Evolutionary conservation across 2,113 vertebrate species (phyloP).

Genomic region (Petrocephalus zakoni): DNA sequence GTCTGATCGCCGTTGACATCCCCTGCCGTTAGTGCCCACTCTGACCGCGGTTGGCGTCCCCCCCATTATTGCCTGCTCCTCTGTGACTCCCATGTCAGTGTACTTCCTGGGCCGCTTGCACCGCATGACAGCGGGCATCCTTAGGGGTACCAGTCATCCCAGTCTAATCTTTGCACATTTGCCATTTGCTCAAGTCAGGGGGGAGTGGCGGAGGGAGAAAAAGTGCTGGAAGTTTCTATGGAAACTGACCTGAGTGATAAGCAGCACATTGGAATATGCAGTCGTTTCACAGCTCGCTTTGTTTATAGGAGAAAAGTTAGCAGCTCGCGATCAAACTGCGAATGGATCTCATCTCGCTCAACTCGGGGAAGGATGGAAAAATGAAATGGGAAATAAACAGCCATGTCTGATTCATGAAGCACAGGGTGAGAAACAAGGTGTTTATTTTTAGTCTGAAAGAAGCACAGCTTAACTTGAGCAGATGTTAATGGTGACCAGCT

Average conservation of each 20-base stretch:
- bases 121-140: conserved; percentile 9
- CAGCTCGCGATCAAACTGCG: conserved; percentile 44
- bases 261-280: conserved; percentile 57
- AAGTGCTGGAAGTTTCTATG: conserved; percentile 59
- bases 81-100: no score
- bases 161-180: neutral
- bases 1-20: no score
- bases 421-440: neutral
- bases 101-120: neutral
- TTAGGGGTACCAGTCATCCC: conserved; percentile 32
- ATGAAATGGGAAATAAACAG: neutral
- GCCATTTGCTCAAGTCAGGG: conserved; percentile 31
- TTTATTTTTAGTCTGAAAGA: neutral
- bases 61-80: no score
- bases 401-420: conserved; percentile 11
- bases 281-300: conserved; percentile 40
- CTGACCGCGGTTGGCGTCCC: no score
- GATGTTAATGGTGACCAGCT: neutral
- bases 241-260: conserved; percentile 60
- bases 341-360: conserved; percentile 24
- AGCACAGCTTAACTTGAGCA: neutral
- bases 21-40: no score
- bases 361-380: conserved; percentile 16
- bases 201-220: conserved; percentile 34
- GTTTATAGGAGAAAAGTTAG: conserved; percentile 57